A percentile compares a stretch with the other conserved stretches of the same genome.
These are phyloP conservation scores for Cotesia chilonis DNA, from an alignment of 1,140 invertebrate genomes.

Conservation along the genomic window DNA sequence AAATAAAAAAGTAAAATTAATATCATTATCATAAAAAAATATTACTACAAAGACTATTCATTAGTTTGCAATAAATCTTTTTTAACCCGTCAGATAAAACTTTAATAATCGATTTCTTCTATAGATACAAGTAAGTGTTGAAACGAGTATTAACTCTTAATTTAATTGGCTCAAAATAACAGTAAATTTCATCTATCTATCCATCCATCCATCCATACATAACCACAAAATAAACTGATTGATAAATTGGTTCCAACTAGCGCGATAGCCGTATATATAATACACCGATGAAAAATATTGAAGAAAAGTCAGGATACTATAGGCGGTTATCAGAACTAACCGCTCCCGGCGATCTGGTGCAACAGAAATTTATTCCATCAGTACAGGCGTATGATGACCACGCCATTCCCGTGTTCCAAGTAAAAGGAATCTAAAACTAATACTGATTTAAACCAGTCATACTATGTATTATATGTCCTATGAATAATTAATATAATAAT, in stretches of 20 bases:
- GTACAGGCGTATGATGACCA: slow-evolving; percentile 25
- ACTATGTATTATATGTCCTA: no score
- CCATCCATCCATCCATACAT: neutral
- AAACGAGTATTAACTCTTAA: no score
- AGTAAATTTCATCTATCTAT: no score
- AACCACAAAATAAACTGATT: neutral
- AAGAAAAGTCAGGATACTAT: slow-evolving; percentile 31
- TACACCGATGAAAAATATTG: neutral
- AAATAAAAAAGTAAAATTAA: no score
- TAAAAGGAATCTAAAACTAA: slow-evolving; percentile 42
- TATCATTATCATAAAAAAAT: no score
- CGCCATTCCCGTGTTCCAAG: slow-evolving; percentile 20
- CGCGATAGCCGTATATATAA: neutral
- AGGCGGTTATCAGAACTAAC: slow-evolving; percentile 11
- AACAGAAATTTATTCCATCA: slow-evolving; percentile 23
- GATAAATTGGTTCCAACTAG: slow-evolving; percentile 1
- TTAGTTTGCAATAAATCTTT: no score
- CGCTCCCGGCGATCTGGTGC: slow-evolving; percentile 44
- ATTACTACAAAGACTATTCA: no score
- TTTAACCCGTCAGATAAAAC: no score
- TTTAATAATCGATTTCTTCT: no score
- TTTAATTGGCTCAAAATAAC: no score
- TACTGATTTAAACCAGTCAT: no score
- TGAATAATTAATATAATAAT: slow-evolving; percentile 27
- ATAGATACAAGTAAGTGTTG: no score